These are phyloP conservation scores for Sebastes vulpes DNA, from an alignment of 2,797 vertebrate genomes.

Conservation along the genomic window DNA sequence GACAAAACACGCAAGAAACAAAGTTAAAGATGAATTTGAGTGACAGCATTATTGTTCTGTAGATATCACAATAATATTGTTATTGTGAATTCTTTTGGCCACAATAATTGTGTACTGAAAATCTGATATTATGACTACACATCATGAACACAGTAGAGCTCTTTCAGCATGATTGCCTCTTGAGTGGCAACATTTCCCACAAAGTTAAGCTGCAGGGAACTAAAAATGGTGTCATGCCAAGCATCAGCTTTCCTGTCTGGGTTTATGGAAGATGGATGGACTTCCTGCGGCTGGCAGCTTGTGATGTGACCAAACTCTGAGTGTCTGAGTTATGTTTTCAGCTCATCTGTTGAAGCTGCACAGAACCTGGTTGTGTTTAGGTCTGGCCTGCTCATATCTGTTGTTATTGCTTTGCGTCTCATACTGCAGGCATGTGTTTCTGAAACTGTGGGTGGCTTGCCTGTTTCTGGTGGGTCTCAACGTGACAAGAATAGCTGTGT, in stretches of 20 bases:
- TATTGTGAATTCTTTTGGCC: too few relatives aligned
- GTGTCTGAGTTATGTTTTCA: constrained; percentile 33
- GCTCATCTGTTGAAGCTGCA: constrained; percentile 40
- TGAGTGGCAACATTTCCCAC: not conserved
- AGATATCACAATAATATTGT: too few relatives aligned
- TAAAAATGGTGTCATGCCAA: constrained; percentile 1
- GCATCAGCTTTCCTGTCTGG: constrained; percentile 12
- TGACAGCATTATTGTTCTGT: too few relatives aligned
- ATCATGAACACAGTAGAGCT: not conserved
- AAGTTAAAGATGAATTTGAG: too few relatives aligned
- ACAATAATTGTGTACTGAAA: too few relatives aligned
- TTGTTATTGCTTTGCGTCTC: constrained; percentile 54
- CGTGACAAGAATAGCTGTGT: constrained; percentile 64
- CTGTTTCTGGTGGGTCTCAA: constrained; percentile 58
- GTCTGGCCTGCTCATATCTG: constrained; percentile 47
- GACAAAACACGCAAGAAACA: too few relatives aligned
- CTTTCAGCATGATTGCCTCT: not conserved
- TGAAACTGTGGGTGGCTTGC: constrained; percentile 63
- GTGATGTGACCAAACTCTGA: constrained; percentile 31
- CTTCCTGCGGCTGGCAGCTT: constrained; percentile 31
- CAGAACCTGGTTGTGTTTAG: constrained; percentile 55
- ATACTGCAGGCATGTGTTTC: constrained; percentile 41
- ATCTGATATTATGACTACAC: not conserved
- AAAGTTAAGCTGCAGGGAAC: not conserved
- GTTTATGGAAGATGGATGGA: constrained; percentile 44